phyloP scores from a whole-genome alignment of 2,113 vertebrate genomes.

The Chrysemys picta region DNA sequence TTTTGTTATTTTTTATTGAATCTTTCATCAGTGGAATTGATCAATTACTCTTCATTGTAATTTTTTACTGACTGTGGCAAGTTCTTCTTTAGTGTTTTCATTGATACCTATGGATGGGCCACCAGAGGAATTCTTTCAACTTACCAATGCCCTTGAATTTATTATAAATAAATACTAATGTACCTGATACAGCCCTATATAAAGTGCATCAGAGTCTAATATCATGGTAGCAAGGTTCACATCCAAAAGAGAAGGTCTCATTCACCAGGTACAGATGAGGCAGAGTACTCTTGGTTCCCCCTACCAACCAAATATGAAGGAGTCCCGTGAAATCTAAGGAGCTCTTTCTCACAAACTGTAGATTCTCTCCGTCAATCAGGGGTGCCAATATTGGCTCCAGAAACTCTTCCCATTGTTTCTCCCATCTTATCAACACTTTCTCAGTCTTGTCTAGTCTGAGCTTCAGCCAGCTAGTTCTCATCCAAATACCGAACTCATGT shows the following conservation, averaged over 20 bases:
- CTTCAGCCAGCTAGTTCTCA: background rate
- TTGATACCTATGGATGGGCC: background rate
- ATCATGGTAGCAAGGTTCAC: background rate
- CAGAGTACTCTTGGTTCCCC: background rate
- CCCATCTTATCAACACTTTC: background rate
- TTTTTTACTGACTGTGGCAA: background rate
- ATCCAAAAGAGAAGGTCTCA: background rate
- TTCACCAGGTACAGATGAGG: background rate
- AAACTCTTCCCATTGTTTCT: background rate
- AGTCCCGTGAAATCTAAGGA: background rate
- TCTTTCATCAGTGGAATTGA: background rate
- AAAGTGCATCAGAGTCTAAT: background rate
- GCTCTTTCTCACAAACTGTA: background rate
- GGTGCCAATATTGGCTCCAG: background rate
- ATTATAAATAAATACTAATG: fast-evolving
- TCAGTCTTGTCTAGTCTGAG: background rate
- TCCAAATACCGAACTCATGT: background rate
- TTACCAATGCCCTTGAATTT: background rate
- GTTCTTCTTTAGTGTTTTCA: background rate
- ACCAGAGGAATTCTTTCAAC: background rate
- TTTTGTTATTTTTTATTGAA: background rate
- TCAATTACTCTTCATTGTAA: background rate
- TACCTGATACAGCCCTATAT: fast-evolving
- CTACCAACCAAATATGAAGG: background rate
- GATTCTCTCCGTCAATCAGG: background rate